These are phyloP conservation scores for Eurystomus gularis DNA, from an alignment of 2,113 vertebrate species.

Conservation along the genomic window DNA sequence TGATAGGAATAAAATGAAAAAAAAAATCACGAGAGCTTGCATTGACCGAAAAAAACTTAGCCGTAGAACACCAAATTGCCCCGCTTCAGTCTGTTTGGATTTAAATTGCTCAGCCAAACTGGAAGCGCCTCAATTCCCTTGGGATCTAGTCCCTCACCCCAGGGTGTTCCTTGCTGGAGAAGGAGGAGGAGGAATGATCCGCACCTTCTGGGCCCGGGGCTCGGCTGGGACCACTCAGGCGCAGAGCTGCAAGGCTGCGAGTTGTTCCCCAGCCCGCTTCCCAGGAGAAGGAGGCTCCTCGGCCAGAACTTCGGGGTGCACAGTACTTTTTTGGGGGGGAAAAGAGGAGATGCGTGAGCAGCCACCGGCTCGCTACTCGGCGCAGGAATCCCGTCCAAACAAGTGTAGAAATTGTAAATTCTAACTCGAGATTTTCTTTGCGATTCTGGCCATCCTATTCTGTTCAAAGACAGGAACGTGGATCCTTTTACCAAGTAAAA, in stretches of 20 bases:
- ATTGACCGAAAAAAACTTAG: background rate
- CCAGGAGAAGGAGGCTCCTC: conserved; percentile 6
- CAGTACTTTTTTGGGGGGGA: background rate
- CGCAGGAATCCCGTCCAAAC: conserved; percentile 22
- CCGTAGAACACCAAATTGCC: background rate
- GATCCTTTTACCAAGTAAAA: conserved; percentile 79
- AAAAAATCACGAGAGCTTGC: background rate
- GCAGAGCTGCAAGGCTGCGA: background rate
- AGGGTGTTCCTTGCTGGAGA: background rate
- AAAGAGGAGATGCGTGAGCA: background rate
- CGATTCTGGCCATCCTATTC: conserved; percentile 65
- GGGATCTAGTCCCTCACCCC: background rate
- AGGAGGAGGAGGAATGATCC: background rate
- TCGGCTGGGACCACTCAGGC: background rate
- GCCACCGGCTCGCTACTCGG: background rate
- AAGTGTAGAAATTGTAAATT: conserved; percentile 59
- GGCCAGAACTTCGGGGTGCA: conserved; percentile 2
- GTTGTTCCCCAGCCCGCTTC: background rate
- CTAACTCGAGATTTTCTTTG: conserved; percentile 37
- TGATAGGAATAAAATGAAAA: background rate
- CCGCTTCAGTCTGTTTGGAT: background rate
- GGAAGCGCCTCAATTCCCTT: background rate
- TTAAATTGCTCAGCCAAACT: conserved; percentile 3
- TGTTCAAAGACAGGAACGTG: conserved; percentile 70
- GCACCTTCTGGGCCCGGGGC: background rate